Conservation (phyloP, 1,140 invertebrate species). For the Sweltsa coloradensis region DNA sequence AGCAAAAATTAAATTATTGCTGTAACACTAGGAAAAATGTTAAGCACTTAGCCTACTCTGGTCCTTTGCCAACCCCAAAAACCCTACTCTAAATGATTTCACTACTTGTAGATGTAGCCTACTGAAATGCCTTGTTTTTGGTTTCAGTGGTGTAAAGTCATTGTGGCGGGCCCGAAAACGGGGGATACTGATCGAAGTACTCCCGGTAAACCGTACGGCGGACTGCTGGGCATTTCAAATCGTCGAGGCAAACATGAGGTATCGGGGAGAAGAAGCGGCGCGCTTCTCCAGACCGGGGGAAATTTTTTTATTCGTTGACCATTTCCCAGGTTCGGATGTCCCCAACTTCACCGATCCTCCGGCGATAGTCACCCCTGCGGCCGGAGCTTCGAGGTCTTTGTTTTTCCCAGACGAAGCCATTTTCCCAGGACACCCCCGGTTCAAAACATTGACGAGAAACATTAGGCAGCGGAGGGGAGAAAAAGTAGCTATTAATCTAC, state of each 20-base stretch:
- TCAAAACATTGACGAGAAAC: conserved; percentile 88
- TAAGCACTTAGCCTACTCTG: no score
- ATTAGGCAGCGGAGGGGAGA: conserved; percentile 81
- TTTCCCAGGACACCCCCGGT: conserved; percentile 87
- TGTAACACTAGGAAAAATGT: no score
- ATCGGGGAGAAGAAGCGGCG: conserved; percentile 75
- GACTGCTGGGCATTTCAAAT: conserved; percentile 92
- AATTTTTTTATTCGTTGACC: conserved; percentile 77
- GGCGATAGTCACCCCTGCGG: conserved; percentile 50
- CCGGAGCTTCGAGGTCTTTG: conserved; percentile 68
- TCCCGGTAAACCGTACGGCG: conserved; percentile 92
- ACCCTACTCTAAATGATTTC: no score
- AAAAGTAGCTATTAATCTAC: conserved; percentile 94
- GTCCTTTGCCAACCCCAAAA: no score
- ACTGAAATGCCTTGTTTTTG: conserved; percentile 20
- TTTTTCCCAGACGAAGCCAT: conserved; percentile 96
- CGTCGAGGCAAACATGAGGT: conserved; percentile 95
- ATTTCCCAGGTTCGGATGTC: conserved; percentile 82
- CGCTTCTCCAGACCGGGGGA: conserved; percentile 67
- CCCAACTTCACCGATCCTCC: conserved; percentile 79
- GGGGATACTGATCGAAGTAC: conserved; percentile 98
- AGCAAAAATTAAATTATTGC: no score
- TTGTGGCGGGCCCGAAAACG: conserved; percentile 98
- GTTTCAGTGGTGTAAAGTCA: conserved; percentile 57
- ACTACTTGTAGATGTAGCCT: no score